Evolutionary conservation across 92 coral and sea anemone species (phyloP).

Genomic region (Diadumene lineata): DNA sequence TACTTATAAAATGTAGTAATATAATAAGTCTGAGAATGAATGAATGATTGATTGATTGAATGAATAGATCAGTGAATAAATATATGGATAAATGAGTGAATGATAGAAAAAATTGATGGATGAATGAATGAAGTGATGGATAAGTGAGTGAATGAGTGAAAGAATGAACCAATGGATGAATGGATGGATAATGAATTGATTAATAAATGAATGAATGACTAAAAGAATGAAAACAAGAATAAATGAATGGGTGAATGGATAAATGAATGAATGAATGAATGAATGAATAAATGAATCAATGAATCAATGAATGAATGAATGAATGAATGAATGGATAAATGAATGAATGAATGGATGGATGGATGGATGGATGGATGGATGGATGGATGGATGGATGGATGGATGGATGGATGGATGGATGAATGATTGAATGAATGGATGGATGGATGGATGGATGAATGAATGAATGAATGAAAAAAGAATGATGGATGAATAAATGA

Average conservation of each 20-base stretch:
- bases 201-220: background rate
- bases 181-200: background rate
- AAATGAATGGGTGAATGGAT: background rate
- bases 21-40: no score
- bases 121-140: background rate
- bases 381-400: background rate
- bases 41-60: background rate
- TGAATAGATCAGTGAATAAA: background rate
- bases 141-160: background rate
- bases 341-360: background rate
- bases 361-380: background rate
- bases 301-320: background rate
- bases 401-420: background rate
- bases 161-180: background rate
- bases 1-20: no score
- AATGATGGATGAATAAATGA: no score
- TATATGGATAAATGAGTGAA: background rate
- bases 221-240: no score
- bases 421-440: background rate
- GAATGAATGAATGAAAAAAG: background rate
- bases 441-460: background rate
- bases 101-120: background rate
- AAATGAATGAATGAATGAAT: background rate
- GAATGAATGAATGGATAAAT: background rate
- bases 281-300: background rate